Evolutionary conservation across 1,140 invertebrate species (phyloP).

Genomic region (Harpegnathos saltator): DNA sequence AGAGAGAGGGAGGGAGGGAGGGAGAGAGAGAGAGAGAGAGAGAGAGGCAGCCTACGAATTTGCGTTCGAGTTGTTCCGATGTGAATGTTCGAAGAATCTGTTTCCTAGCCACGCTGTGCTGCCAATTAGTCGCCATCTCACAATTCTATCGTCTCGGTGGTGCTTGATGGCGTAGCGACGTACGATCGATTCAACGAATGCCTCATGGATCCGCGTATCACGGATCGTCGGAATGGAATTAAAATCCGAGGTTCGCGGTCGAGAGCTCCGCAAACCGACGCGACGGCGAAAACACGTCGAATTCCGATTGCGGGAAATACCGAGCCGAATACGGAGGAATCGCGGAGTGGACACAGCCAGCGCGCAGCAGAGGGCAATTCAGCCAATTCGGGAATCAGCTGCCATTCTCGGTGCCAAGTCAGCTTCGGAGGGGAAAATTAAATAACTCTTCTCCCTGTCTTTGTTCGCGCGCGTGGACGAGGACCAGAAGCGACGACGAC

Average conservation of each 20-base stretch:
- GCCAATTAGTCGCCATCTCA: slow-evolving; percentile 16
- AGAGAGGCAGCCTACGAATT: too few species aligned
- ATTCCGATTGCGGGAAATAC: slow-evolving; percentile 67
- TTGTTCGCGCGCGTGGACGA: neutral
- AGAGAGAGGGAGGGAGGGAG: too few species aligned
- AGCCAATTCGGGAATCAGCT: slow-evolving; percentile 70
- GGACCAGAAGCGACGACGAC: neutral
- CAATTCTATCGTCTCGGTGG: neutral
- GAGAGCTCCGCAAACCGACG: slow-evolving; percentile 62
- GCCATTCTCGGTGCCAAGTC: slow-evolving; percentile 75
- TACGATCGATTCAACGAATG: neutral
- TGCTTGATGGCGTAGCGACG: neutral
- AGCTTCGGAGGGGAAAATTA: slow-evolving; percentile 75
- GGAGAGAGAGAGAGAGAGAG: too few species aligned
- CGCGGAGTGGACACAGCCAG: slow-evolving; percentile 28
- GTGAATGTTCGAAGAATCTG: neutral
- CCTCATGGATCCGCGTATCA: slow-evolving; percentile 22
- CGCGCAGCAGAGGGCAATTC: slow-evolving; percentile 50
- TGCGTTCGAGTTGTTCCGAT: too few species aligned
- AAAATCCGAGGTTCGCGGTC: slow-evolving; percentile 62
- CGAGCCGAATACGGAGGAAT: slow-evolving; percentile 50
- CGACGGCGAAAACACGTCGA: slow-evolving; percentile 65
- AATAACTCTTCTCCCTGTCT: slow-evolving; percentile 70
- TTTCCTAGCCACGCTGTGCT: slow-evolving; percentile 4
- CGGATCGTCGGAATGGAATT: slow-evolving; percentile 49